Evolutionary conservation across 2,113 vertebrate genomes (phyloP), one percentile per base, ranked within the genome.

Genomic region (Proterorhinus semilunaris): DNA sequence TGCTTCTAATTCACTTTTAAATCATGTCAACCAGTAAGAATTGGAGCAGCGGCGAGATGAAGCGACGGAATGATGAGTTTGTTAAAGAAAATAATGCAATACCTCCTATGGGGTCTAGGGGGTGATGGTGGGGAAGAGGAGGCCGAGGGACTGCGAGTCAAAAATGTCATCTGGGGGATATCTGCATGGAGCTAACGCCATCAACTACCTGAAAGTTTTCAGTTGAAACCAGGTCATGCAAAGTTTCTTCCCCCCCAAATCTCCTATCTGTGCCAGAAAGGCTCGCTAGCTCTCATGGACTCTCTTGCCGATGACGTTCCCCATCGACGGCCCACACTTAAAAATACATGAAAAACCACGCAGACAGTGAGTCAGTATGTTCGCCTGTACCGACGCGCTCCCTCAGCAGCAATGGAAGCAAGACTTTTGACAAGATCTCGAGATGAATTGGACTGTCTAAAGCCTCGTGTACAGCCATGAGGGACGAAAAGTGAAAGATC

Each of bases 261-360:
- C 58, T 58, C 6, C 36, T 4, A 42, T 58, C 55, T 58, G 42
- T 36, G 4, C 27, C 58, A 4, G 42, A 45, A 11, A 15, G 5
- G 42, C 7, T 59, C 27, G 27, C 27, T 45, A 8, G 43, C 16
- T 61, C 58, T 44, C 42, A 44, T 43, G 6, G 12, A n/a, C 21
- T 55, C 17, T 43, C 12, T 43, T 5, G 13, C 13, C 42, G 15
- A n/a, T n/a, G 42, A 16, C 42, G 8, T 45, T 61, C 17, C 62
- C 46, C 46, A 11, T 47, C 11, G 42, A 62, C 59, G n/a, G 15
- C 42, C 46, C 16, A 47, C 17, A 10, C n/a, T 47, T 48, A 63
- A 48, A 63, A 63, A 63, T 63, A 21, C 44, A 47, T 48, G 21
- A 47, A 47, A 63, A 62, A 46, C 53, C n/a, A 17, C n/a, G 11